Base-by-base conservation (phyloP, 2,888 invertebrate species). In the Phalera bucephala region DNA sequence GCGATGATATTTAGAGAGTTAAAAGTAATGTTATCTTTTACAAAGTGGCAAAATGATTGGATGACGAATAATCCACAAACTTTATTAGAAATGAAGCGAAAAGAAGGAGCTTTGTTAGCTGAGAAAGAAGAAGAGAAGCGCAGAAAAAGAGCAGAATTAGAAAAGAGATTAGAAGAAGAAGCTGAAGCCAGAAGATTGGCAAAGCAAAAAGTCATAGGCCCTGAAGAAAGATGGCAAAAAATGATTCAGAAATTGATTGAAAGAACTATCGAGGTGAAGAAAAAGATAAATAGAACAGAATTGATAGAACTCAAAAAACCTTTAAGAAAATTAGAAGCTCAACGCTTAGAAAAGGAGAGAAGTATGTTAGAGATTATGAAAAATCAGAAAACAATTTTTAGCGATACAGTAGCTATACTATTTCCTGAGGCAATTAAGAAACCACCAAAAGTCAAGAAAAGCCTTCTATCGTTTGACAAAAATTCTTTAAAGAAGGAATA, bases 201-300 rank as follows among this genome's bases (percentile, higher is more conserved):
- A 37, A 81, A 76, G 67, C 40, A 73, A 47, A 77, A 75, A 78
- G 70, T 82, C 20, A 62, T 85, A 39, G 80, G 83, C 12, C 78
- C 91, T 32, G 82, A 90, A 62, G 91, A 91, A 43, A 88, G 91
- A 51, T 93, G 93, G 91, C 91, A 92, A 52, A 88, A 88, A 44
- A 91, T 93, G 49, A 92, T 94, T 61, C 86, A 93, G 31, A 91
- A 92, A 48, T 90, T 93, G 1, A 93, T 95, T 67, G 90, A 93
- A 75, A 71, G 90, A 70, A 82, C 93, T 44, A 89, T 95, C 62
- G 76, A 93, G 17, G 91, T 91, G 3, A 93, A 93, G 46, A 93
- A 93, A 56, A 90, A 92, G 52, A 83, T 94, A 19, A 91, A 92
- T 35, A 89, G 90, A 47, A 91, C 91, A 19, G 91, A 92, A 43